Evolutionary conservation across 2,113 vertebrate species (phyloP).

Genomic region (Chloropsis cyanopogon): DNA sequence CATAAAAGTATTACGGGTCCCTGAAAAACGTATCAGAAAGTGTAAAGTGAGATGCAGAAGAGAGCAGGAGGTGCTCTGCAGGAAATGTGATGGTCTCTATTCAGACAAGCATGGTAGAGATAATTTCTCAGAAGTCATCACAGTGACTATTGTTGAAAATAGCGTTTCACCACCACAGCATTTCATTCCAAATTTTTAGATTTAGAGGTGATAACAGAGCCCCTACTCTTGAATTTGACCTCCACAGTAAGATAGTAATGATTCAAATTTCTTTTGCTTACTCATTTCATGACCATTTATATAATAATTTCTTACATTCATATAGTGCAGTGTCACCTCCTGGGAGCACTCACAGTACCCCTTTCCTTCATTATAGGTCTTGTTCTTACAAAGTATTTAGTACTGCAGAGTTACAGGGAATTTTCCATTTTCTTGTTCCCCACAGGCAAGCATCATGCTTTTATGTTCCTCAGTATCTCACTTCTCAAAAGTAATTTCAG

Average conservation of each 20-base stretch:
- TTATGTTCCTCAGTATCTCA: not conserved
- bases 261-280: not conserved
- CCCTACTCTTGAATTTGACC: not conserved
- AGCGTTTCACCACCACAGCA: no score
- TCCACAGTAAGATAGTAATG: not conserved
- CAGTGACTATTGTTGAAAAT: not conserved
- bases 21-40: not conserved
- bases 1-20: not conserved
- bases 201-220: not conserved
- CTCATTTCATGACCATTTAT: not conserved
- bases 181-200: not conserved
- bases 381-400: not conserved
- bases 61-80: not conserved
- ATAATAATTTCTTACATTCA: not conserved
- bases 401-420: not conserved
- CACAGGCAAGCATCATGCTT: not conserved
- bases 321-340: not conserved
- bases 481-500: not conserved
- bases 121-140: not conserved
- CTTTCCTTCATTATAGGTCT: not conserved
- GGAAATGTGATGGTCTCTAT: not conserved
- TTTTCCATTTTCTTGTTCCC: not conserved
- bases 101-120: not conserved
- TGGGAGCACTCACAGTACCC: not conserved
- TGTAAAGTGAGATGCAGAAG: not conserved